Evolutionary conservation across 2,113 vertebrate species (phyloP), one percentile per base, ranked within the genome.

Genomic region (Melanocharis versteri): DNA sequence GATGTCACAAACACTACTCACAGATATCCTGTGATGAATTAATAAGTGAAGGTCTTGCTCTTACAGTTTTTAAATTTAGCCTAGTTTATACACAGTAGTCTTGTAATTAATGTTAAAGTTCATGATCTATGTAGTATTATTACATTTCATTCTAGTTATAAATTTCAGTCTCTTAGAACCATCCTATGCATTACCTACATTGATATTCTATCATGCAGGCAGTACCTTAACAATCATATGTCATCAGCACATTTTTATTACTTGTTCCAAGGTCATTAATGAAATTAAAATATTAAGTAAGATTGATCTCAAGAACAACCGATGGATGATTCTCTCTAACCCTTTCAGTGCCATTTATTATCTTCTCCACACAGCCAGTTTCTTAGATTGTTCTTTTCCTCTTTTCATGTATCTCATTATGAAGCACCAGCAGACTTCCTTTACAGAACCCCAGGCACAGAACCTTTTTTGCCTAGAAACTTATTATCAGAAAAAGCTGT

Each of bases 261-360:
- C 62, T 91, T 93, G 35, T 88, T 91, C 39, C 88, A 86, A 94
- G 68, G 54, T 80, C 45, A 90, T 83, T 94, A 94, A 92, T 65
- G 45, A 92, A 95, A 95, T 89, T 6, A 91, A 96, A 94, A 93
- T 92, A 83, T 76, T 97, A 91, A 86, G 57, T 33, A 76, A 92
- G 30, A 72, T 27, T 76, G 57, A 83, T 71, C 78, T 44, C 50
- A 65, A 69, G 75, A 83, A 53, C 13, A 93, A 87, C 76, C 22
- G 0, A 9, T 65, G 13, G 13, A 14, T 90, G 24, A 72, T 76
- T 76, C 24, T 60, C 18, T 87, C 40, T 44, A 85, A 33, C 14
- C 24, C 84, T 86, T 84, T 51, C 42, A 53, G 58, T 45, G 47
- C 11, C 28, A 42, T 60, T 91, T 90, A 90, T 90, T 79, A 79